A percentile compares a stretch with the other conserved stretches of the same genome.
These are phyloP conservation scores for Hypomecis atomaria DNA, from an alignment of 2,888 invertebrate genomes.

Conservation along the genomic window DNA sequence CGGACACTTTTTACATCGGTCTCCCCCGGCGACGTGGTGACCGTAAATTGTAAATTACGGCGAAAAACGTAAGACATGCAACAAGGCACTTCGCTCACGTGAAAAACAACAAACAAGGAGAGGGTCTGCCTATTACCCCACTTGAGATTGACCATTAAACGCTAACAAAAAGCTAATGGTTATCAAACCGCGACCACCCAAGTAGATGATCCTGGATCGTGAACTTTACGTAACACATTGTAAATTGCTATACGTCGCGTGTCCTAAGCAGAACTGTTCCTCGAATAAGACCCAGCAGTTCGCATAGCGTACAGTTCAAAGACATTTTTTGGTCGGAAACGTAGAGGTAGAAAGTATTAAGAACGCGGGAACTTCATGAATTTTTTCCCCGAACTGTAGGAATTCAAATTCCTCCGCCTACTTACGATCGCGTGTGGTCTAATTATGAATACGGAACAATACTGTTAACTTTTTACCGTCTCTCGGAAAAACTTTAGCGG, in stretches of 20 bases:
- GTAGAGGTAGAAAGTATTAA: conserved; percentile 76
- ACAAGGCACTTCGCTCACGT: conserved; percentile 41
- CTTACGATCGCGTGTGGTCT: conserved; percentile 82
- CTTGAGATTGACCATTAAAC: conserved; percentile 73
- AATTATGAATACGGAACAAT: conserved; percentile 74
- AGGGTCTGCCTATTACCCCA: conserved; percentile 58
- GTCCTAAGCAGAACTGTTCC: conserved; percentile 66
- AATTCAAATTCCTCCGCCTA: conserved; percentile 78
- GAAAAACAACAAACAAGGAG: conserved; percentile 67
- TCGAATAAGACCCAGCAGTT: conserved; percentile 61
- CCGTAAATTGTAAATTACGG: conserved; percentile 40
- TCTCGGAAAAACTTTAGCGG: conserved; percentile 54
- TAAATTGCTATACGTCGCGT: conserved; percentile 72
- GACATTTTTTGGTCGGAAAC: conserved; percentile 74
- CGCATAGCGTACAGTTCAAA: conserved; percentile 74
- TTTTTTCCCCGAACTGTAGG: conserved; percentile 75
- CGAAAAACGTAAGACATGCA: conserved; percentile 43
- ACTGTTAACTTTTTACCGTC: conserved; percentile 56
- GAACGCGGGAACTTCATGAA: conserved; percentile 68
- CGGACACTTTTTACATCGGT: conserved; percentile 28
- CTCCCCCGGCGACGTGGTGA: conserved; percentile 36
- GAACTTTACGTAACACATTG: conserved; percentile 76
- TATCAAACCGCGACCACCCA: conserved; percentile 77
- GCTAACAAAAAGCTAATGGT: conserved; percentile 72
- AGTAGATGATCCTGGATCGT: conserved; percentile 72